Evolutionary conservation across 37 sponge, comb jelly and placozoan genomes (phyloP), one percentile per base, ranked within the genome.

Genomic region (Spongilla lacustris): DNA sequence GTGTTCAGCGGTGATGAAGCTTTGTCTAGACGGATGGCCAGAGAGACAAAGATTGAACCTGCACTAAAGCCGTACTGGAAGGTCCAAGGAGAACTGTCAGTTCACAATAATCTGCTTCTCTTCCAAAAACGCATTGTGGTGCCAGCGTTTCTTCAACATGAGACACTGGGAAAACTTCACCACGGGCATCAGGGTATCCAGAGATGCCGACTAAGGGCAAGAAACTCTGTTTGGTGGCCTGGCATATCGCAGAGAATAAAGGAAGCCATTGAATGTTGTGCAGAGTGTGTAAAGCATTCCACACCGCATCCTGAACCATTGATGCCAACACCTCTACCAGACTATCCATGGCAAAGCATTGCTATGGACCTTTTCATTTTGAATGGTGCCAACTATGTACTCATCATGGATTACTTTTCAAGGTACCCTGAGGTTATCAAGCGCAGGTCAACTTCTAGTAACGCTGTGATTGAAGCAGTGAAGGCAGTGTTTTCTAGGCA

Each of bases 271-370:
- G 5, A 76, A 66, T 0, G 67, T 25, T 81, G 88, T 35, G 19
- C 38, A 35, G 28, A 9, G 11, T 88, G 88, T 34, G 69, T 30
- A 31, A 67, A 76, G 31, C 12, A 30, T 1, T 8, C 32, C 26
- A 66, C 28, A n/a, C 77, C 36, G 0, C 36, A 32, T 28, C 74
- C 28, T 3, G 75, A 88, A 28, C 88, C 82, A 17, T 26, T 81
- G 32, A 74, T 88, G 6, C 67, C 88, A 9, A 76, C 82, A 22
- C 24, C 11, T 9, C 73, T 88, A 34, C 89, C 83, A 28, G 83
- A 82, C 31, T 83, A 80, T 46, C 89, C 89, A 24, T 89, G 89
- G 89, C 84, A 89, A 30, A 84, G 71, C 29, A 49, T 84, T 48
- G 89, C 73, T 0, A 36, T 84, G n/a, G 89, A 89, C 48, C 71